Conservation (phyloP, 2,113 vertebrate species). For the Paedocypris sp. region DNA sequence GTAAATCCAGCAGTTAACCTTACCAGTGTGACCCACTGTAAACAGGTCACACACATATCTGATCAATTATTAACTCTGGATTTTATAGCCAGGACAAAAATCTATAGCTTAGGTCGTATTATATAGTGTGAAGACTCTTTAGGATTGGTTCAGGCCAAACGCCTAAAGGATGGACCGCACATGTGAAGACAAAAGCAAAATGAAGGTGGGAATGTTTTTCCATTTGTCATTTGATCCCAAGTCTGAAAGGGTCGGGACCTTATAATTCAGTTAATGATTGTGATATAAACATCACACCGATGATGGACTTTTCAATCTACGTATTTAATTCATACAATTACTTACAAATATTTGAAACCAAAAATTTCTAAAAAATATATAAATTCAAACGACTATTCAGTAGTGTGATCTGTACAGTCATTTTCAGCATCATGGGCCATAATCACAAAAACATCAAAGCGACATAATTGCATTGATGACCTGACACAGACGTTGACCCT, state of each 20-base stretch:
- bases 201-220: not conserved
- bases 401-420: too few species aligned
- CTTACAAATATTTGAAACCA: too few species aligned
- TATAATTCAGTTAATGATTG: not conserved
- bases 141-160: constrained; percentile 44
- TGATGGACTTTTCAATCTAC: too few species aligned
- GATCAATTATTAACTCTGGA: constrained; percentile 66
- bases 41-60: constrained; percentile 51
- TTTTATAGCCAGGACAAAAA: constrained; percentile 58
- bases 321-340: too few species aligned
- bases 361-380: too few species aligned
- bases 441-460: constrained; percentile 8
- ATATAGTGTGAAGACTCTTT: constrained; percentile 42
- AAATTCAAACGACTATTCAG: too few species aligned
- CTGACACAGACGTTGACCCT: not conserved
- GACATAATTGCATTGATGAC: constrained; percentile 23
- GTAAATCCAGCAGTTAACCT: constrained; percentile 58
- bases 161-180: constrained; percentile 51
- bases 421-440: too few species aligned
- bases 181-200: constrained; percentile 41
- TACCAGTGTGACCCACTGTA: constrained; percentile 23
- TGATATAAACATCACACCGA: not conserved
- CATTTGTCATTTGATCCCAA: constrained; percentile 11
- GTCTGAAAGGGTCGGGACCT: not conserved
- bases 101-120: constrained; percentile 62